Conservation (phyloP, 2,888 invertebrate genomes). For the Stratiomys singularior region DNA sequence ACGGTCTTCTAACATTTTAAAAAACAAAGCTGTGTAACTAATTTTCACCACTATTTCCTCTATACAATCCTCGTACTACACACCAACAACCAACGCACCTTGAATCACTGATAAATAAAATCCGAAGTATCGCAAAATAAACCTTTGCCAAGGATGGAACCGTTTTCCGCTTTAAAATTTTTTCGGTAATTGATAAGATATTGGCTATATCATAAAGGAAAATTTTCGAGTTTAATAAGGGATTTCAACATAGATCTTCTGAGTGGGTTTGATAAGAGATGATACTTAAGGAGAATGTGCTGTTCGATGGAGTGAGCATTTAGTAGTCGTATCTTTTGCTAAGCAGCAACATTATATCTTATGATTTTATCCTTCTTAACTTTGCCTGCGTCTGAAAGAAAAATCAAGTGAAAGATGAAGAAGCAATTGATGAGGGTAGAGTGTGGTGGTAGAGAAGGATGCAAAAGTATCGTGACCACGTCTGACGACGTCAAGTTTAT, state of each 20-base stretch:
- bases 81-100: no score
- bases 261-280: neutral
- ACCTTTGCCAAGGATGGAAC: no score
- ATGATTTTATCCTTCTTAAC: no score
- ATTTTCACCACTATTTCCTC: no score
- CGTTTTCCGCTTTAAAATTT: conserved; percentile 30
- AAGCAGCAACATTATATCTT: no score
- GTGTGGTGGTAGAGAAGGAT: neutral
- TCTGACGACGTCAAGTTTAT: neutral
- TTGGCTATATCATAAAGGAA: conserved; percentile 3
- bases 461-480: neutral
- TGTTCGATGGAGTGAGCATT: neutral
- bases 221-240: conserved; percentile 21
- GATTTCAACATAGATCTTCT: neutral
- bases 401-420: no score
- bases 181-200: conserved; percentile 44
- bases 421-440: neutral
- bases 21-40: no score
- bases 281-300: neutral
- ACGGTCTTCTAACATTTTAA: no score
- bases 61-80: no score
- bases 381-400: no score
- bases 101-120: neutral
- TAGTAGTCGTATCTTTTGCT: neutral
- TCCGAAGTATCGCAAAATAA: neutral